Base-by-base conservation (phyloP, 2,888 invertebrate species). In the Hecatera dysodea region DNA sequence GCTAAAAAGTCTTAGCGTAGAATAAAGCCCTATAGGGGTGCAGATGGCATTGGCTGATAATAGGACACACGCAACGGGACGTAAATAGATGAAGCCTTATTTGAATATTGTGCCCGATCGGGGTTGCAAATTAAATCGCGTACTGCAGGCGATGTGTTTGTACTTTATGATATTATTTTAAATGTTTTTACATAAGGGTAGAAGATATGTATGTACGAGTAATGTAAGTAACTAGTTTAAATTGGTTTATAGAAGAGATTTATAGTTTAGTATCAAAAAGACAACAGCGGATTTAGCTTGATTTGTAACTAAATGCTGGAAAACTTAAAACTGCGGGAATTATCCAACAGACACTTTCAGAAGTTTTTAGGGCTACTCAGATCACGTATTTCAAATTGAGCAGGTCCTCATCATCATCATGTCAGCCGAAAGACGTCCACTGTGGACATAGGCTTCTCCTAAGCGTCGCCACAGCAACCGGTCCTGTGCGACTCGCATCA, bases 21-120 rank as follows among this genome's bases (percentile, higher is more conserved):
- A 72, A 75, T 75, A 80, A 67, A 72, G 61, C 81, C 65, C 67
- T 68, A 69, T 65, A 77, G 92, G 94, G 93, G 93, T 90, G 87
- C 91, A 91, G 93, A 94, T 94, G 91, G 90, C 91, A 90, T 88
- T 88, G 89, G 91, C 92, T 94, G 94, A 95, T 94, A 95, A 95
- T 93, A 87, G 93, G 87, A 93, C 91, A 92, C 91, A 92, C 93
- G 90, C 93, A 86, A 90, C 93, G 92, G 94, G 94, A 92, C 89
- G 91, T 92, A 94, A 95, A 94, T 94, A 95, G 93, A 93, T 90
- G 95, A 95, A 95, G 90, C 94, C 95, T 93, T 95, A 95, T 96
- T 96, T 95, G 94, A 95, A 96, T 96, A 95, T 93, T 91, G 94
- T 92, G 90, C 92, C 89, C 90, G 90, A 94, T 92, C 91, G 89